Conservation (phyloP, 1,140 invertebrate genomes). For the Atta colombica region DNA sequence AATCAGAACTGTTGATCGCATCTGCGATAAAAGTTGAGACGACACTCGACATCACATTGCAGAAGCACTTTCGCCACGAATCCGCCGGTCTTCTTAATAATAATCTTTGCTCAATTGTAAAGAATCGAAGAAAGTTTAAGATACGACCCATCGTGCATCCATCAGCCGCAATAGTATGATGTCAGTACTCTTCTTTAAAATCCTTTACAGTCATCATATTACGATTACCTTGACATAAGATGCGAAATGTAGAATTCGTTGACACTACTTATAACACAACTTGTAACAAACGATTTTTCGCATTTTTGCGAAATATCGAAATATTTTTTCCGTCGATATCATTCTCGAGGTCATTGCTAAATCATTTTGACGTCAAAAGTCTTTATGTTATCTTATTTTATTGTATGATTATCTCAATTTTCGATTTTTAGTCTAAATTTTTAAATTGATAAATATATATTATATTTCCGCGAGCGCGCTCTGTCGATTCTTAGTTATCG, state of each 20-base stretch:
- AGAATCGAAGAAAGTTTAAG: constrained; percentile 67
- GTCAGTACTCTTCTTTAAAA: constrained; percentile 32
- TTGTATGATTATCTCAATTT: not conserved
- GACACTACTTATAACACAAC: not conserved
- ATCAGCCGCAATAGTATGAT: constrained; percentile 60
- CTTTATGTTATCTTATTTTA: not conserved
- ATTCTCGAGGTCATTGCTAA: not conserved
- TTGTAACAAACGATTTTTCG: not conserved
- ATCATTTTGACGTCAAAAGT: not conserved
- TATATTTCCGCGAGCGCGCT: not conserved
- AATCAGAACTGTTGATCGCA: not conserved
- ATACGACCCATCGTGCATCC: constrained; percentile 37
- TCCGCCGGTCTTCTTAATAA: constrained; percentile 68
- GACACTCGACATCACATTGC: constrained; percentile 19
- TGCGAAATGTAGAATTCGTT: constrained; percentile 42
- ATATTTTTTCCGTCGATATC: not conserved
- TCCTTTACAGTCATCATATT: constrained; percentile 6
- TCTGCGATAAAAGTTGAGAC: constrained; percentile 22
- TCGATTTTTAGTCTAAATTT: not conserved
- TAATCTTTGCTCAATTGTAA: constrained; percentile 76
- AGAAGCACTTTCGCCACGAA: not conserved
- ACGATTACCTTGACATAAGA: constrained; percentile 1
- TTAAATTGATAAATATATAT: not conserved
- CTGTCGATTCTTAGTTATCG: not conserved
- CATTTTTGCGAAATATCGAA: constrained; percentile 18